Evolutionary conservation across 2,797 vertebrate genomes (phyloP).

Genomic region (Capromys pilorides): DNA sequence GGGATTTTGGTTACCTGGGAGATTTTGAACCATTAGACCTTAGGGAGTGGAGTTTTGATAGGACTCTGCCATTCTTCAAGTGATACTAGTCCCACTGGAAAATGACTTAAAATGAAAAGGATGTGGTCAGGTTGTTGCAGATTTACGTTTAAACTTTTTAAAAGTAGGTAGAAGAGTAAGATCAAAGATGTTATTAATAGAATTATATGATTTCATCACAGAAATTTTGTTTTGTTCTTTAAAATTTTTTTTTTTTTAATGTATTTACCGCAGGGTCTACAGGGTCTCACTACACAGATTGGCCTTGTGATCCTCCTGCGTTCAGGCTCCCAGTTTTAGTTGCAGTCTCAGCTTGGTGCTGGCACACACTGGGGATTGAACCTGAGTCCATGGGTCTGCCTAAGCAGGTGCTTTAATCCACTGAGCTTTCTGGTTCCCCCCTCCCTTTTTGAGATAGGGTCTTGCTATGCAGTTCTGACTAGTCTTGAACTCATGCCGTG

Average conservation of each 20-base stretch:
- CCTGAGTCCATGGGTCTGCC: no score
- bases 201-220: constrained; percentile 10
- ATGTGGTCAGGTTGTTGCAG: constrained; percentile 61
- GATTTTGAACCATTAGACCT: constrained; percentile 57
- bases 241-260: no score
- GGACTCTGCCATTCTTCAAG: constrained; percentile 14
- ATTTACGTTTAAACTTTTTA: constrained; percentile 62
- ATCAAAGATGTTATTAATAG: constrained; percentile 56
- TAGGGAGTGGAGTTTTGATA: constrained; percentile 64
- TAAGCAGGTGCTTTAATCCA: no score
- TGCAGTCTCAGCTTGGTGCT: no score
- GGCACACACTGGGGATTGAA: no score
- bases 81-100: constrained; percentile 56
- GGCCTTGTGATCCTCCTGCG: no score
- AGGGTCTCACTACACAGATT: no score
- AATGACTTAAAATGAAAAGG: constrained; percentile 60
- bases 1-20: constrained; percentile 67
- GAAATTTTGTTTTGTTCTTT: neutral
- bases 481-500: neutral
- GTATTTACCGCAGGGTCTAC: no score
- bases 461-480: neutral
- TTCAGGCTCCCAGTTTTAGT: no score
- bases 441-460: neutral
- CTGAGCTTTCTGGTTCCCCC: no score
- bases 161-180: constrained; percentile 15